Evolutionary conservation across 2,797 vertebrate species (phyloP).

Genomic region (Acanthornis magna): DNA sequence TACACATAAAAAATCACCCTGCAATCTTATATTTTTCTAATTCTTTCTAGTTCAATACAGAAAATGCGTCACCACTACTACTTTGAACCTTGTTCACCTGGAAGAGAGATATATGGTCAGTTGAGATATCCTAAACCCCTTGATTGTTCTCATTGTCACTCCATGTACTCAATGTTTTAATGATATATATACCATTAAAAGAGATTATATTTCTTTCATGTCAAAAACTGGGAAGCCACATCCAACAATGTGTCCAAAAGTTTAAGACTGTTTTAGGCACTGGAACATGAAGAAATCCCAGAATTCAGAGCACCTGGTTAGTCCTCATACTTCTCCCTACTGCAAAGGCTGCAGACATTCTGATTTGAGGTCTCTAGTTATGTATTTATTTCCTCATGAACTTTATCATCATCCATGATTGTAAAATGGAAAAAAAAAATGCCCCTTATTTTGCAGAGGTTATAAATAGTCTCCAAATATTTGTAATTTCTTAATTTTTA

Average conservation of each 20-base stretch:
- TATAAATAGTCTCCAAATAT: not conserved
- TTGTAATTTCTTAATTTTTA: not conserved
- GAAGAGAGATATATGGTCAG: not conserved
- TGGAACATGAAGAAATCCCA: not conserved
- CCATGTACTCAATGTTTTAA: not conserved
- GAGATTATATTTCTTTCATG: not conserved
- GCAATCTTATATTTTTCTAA: not conserved
- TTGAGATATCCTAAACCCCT: not conserved
- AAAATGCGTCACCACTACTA: not conserved
- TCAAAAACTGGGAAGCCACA: not conserved
- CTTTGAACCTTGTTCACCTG: not conserved
- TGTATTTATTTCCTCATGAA: not conserved
- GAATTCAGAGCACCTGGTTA: rapidly evolving
- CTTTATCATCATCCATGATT: rapidly evolving
- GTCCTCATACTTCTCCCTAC: not conserved
- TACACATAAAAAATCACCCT: not conserved
- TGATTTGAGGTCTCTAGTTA: not conserved
- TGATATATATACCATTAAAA: not conserved
- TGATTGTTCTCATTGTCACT: not conserved
- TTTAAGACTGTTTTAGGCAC: not conserved
- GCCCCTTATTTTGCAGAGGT: not conserved
- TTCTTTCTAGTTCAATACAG: not conserved
- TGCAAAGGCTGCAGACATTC: not conserved
- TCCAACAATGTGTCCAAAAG: not conserved
- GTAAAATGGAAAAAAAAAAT: not conserved